Base-by-base conservation (phyloP, 2,888 invertebrate genomes). In the Drosophila pegasa region DNA sequence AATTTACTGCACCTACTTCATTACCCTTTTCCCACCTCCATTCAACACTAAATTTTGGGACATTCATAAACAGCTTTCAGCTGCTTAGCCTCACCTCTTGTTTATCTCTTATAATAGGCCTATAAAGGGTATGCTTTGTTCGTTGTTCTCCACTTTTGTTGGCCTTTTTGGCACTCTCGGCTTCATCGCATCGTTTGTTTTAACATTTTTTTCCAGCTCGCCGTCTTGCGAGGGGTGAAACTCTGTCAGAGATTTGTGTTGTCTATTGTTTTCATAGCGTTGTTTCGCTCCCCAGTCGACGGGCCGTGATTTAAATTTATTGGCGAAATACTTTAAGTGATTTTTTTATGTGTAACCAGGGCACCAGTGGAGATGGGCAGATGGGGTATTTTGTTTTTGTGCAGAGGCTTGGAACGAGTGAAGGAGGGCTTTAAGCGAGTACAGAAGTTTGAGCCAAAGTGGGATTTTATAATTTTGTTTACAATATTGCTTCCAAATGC, bases 261-360 rank as follows among this genome's bases (percentile, higher is more conserved):
- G 78, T 76, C 69, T 69, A 63, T 71, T 71, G 62, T 75, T 63
- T 66, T 62, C 47, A 31, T 33, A 56, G 43, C 59, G 48, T 47
- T 59, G n/a, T 64, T 29, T 2, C 38, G 55, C 41, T 40, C 45
- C 47, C 50, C 47, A 59, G 58, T 29, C 31, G 50, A 27, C 51
- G 70, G 83, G 52, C 83, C 67, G 88, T 87, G 88, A 88, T 87
- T 89, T 89, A 89, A 88, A 88, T 88, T 88, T 88, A 88, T 88
- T 88, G 87, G 87, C 77, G 75, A 89, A 88, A 89, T 89, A 76
- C 83, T 89, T 88, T 75, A 88, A 88, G 85, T 85, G 88, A 87
- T 87, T 88, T 75, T 77, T 71, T 56, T 38, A 56, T 27, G 35
- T 45, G 33, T 25, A n/a, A n/a, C 22, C 22, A n/a, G 50, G 10